phyloP scores from a whole-genome alignment of 2,797 vertebrate species.

The Chrosomus eos region DNA sequence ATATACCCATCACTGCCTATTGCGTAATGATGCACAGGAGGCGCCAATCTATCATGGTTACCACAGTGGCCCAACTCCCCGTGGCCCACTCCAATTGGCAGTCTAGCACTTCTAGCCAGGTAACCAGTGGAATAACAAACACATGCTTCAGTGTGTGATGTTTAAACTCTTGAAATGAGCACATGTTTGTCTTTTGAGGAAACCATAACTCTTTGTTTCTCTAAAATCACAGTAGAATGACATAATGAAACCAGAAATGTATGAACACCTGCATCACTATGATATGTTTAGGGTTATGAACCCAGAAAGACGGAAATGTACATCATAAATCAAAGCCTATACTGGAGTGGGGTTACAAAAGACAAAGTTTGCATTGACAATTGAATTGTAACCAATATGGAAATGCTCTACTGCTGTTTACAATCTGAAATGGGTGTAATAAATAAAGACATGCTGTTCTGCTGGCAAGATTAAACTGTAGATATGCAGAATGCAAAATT shows the following conservation, averaged over 20 bases:
- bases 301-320: background rate
- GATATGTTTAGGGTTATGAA: background rate
- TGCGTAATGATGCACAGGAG: background rate
- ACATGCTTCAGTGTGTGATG: background rate
- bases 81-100: conserved; percentile 21
- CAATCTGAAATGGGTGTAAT: background rate
- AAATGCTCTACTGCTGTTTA: conserved; percentile 4
- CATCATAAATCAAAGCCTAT: background rate
- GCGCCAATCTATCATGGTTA: background rate
- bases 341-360: background rate
- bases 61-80: conserved; percentile 19
- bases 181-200: background rate
- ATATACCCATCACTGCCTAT: conserved; percentile 3
- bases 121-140: conserved; percentile 15
- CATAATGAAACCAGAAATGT: background rate
- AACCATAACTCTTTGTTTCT: background rate
- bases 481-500: background rate
- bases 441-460: background rate
- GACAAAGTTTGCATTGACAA: conserved; percentile 16
- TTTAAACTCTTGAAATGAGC: background rate
- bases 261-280: background rate
- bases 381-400: conserved; percentile 24
- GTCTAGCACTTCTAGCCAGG: conserved; percentile 8
- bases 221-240: background rate
- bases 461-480: background rate